phyloP scores from a whole-genome alignment of 2,888 invertebrate genomes.

The Drosophila yooni region DNA sequence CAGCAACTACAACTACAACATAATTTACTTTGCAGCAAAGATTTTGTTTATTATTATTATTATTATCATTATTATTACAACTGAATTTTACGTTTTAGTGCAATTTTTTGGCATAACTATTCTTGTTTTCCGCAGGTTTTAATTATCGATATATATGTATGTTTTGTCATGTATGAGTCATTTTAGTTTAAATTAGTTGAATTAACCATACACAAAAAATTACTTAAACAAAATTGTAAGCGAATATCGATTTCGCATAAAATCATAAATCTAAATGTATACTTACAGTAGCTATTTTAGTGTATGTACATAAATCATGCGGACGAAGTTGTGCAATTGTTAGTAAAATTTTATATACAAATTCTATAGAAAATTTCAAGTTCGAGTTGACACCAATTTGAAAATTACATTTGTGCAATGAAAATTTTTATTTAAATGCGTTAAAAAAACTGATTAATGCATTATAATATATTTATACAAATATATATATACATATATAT shows the following conservation, averaged over 20 bases:
- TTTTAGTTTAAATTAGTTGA: constrained; percentile 73
- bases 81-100: constrained; percentile 66
- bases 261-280: constrained; percentile 39
- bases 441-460: constrained; percentile 40
- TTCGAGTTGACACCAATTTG: constrained; percentile 37
- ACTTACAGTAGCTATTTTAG: constrained; percentile 49
- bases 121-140: constrained; percentile 44
- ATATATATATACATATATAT: constrained; percentile 46
- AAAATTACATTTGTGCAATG: constrained; percentile 61
- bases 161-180: constrained; percentile 62
- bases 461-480: constrained; percentile 53
- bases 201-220: constrained; percentile 59
- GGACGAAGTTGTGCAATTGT: constrained; percentile 77
- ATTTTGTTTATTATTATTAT: constrained; percentile 55
- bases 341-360: constrained; percentile 68
- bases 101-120: constrained; percentile 65
- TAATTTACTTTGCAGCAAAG: constrained; percentile 58
- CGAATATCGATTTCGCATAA: constrained; percentile 57
- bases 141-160: constrained; percentile 32
- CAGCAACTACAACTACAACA: constrained; percentile 30
- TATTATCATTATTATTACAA: constrained; percentile 46
- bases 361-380: constrained; percentile 50
- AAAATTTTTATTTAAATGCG: constrained; percentile 46
- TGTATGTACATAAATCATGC: constrained; percentile 66
- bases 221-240: constrained; percentile 59